These are phyloP conservation scores for Tipula confusa DNA, from an alignment of 2,888 invertebrate species.

Conservation along the genomic window DNA sequence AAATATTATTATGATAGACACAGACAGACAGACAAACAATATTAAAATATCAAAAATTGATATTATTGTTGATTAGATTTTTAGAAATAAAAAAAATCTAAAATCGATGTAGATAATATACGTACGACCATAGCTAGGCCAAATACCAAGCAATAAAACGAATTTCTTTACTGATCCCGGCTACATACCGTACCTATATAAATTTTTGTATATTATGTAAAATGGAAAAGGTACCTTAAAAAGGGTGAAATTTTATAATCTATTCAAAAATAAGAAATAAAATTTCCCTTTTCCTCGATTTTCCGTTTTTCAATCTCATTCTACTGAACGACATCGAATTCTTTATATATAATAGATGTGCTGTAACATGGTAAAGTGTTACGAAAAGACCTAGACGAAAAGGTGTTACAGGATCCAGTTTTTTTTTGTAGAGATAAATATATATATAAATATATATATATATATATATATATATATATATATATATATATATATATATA, in stretches of 20 bases:
- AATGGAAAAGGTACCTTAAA: not conserved
- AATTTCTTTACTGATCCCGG: not conserved
- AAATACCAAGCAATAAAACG: not conserved
- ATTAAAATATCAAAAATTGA: conserved; percentile 10
- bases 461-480: too few species aligned
- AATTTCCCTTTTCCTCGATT: not conserved
- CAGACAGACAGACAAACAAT: conserved; percentile 25
- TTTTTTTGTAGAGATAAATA: not conserved
- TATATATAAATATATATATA: too few species aligned
- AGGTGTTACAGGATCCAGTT: not conserved
- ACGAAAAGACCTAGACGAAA: not conserved
- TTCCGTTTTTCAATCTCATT: not conserved
- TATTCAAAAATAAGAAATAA: not conserved
- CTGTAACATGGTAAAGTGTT: not conserved
- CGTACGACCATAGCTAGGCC: not conserved
- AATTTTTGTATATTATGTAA: too few species aligned
- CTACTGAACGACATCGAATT: not conserved
- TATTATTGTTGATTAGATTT: conserved; percentile 12
- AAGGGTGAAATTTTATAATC: conserved; percentile 25
- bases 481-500: too few species aligned
- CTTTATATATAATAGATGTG: not conserved
- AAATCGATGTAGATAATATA: not conserved
- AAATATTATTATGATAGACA: conserved; percentile 20
- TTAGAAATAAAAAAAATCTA: not conserved
- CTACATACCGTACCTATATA: not conserved